These are phyloP conservation scores for Trichechus manatus DNA, from an alignment of 2,113 vertebrate species.

Conservation along the genomic window DNA sequence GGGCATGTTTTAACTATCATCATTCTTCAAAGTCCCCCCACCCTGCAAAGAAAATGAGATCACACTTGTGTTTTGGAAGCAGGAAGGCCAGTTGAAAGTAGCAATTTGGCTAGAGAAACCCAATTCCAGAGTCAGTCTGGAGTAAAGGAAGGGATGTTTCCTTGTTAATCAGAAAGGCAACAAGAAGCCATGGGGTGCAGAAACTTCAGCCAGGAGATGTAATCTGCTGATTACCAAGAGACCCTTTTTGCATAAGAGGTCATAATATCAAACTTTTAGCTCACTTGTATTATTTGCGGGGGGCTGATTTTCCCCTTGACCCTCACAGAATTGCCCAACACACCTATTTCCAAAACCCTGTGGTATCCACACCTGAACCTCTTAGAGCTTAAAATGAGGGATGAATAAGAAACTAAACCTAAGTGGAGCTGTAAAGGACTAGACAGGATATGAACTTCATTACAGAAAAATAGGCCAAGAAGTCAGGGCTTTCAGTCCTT, in stretches of 20 bases:
- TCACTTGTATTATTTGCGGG: constrained; percentile 43
- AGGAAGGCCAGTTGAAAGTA: neutral
- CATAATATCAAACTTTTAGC: constrained; percentile 40
- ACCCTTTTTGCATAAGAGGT: neutral
- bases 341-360: constrained; percentile 56
- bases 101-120: constrained; percentile 18
- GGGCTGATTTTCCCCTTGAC: constrained; percentile 46
- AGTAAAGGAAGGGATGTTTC: constrained; percentile 1
- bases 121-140: constrained; percentile 18
- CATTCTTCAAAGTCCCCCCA: neutral
- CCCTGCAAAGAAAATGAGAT: neutral
- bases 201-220: neutral
- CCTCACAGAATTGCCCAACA: constrained; percentile 47
- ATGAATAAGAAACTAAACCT: constrained; percentile 21
- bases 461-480: constrained; percentile 1
- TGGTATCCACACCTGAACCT: constrained; percentile 36
- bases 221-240: constrained; percentile 61
- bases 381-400: constrained; percentile 35
- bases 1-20: neutral
- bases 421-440: neutral
- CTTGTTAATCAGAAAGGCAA: constrained; percentile 51
- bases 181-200: neutral
- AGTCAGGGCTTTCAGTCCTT: neutral
- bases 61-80: constrained; percentile 1
- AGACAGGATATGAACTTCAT: neutral